Evolutionary conservation across 2,888 invertebrate species (phyloP), one percentile per base, ranked within the genome.

Genomic region (Omphaloscelis lunosa): DNA sequence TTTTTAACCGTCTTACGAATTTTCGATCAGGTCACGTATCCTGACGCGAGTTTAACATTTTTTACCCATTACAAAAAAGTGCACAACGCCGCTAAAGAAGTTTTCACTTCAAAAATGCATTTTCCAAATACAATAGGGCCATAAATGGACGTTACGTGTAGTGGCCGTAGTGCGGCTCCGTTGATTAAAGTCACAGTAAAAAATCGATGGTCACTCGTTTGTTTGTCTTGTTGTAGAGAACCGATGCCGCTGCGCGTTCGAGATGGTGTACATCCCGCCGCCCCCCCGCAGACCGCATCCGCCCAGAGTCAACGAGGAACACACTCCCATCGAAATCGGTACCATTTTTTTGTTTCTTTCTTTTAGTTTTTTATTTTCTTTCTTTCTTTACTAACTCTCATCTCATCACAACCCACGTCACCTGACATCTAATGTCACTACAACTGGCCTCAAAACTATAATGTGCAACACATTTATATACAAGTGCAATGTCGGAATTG

Each of bases 261-360:
- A 91, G 82, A 85, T 92, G 90, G 53, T 84, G 79, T 93, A 92
- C 86, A 83, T 91, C 0, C 89, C 91, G 11, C 91, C 92, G 11
- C n/a, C 27, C 7, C 61, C 59, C 7, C 23, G 1, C 2, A 7
- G 29, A 12, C 82, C 72, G 34, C 83, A 80, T 58, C 82, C 75
- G 0, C 85, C 80, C 9, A 20, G 20, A 0, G 15, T 20, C 7
- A 9, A 77, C 0, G 91, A 89, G 1, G 89, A 90, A n/a, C 67
- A 72, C 17, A 8, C 17, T 8, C 81, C 89, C 0, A 72, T 92
- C 8, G 91, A 93, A 74, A 92, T 94, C 23, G 81, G 94, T 93
- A 73, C 87, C 23, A 23, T 9, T 7, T 6, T 0, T 27, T 11
- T 34, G 15, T 58, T 58, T 27, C 27, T 11, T n/a, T 51, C 7